phyloP scores from a whole-genome alignment of 2,797 vertebrate genomes.

The Zalophus californianus region DNA sequence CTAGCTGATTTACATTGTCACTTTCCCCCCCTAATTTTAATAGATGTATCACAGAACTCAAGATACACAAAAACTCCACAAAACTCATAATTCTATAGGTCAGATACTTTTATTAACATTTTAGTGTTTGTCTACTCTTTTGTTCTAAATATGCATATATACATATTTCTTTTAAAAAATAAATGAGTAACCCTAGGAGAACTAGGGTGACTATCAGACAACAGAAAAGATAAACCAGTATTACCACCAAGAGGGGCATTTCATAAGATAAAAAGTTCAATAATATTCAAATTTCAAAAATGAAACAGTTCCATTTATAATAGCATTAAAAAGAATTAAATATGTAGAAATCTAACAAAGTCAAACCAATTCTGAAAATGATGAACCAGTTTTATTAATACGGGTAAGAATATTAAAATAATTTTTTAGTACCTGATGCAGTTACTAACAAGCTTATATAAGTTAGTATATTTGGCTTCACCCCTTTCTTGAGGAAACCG shows the following conservation, averaged over 20 bases:
- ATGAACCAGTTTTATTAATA: background rate
- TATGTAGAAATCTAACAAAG: background rate
- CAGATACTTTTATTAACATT: background rate
- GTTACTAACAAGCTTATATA: background rate
- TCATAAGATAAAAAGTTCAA: background rate
- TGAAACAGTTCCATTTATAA: background rate
- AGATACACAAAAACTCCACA: background rate
- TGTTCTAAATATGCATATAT: background rate
- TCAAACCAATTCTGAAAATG: background rate
- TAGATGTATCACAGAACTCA: conserved; percentile 19
- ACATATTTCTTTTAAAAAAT: background rate
- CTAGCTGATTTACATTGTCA: background rate
- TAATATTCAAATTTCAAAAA: background rate
- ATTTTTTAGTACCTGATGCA: background rate
- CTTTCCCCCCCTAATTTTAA: background rate
- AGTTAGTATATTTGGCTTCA: background rate
- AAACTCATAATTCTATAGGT: background rate
- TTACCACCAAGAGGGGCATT: background rate
- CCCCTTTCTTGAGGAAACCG: conserved; percentile 5
- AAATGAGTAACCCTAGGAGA: background rate
- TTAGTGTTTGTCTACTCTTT: background rate
- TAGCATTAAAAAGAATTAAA: conserved; percentile 17
- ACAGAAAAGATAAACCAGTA: background rate
- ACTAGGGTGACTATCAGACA: background rate
- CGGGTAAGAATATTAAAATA: background rate